Conservation (phyloP, 2,113 vertebrate species). For the Strix uralensis region DNA sequence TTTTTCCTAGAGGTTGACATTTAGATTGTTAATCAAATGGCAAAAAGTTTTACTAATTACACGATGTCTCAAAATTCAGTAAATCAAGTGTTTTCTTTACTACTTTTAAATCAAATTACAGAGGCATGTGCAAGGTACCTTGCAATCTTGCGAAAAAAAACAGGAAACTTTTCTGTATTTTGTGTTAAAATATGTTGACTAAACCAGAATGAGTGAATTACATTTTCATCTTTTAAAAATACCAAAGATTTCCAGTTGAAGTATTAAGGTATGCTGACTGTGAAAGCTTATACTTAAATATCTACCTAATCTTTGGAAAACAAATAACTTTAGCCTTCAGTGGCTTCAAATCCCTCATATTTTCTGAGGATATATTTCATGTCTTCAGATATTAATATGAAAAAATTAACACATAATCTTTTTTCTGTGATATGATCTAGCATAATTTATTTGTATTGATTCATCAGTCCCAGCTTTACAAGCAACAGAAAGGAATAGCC, state of each 20-base stretch:
- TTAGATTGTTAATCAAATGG: neutral
- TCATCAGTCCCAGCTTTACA: neutral
- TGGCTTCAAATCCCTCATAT: neutral
- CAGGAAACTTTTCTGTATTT: neutral
- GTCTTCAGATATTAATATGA: slow-evolving; percentile 38
- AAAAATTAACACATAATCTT: slow-evolving; percentile 5
- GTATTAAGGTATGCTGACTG: neutral
- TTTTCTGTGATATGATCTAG: neutral
- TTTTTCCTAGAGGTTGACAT: slow-evolving; percentile 10
- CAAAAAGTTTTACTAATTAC: neutral
- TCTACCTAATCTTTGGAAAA: slow-evolving; percentile 24
- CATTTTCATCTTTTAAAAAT: neutral
- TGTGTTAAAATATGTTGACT: neutral
- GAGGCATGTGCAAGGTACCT: neutral
- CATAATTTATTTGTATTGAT: neutral
- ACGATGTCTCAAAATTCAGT: neutral
- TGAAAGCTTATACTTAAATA: slow-evolving; percentile 33
- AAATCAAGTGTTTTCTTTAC: neutral
- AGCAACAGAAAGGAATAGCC: neutral
- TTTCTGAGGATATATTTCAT: slow-evolving; percentile 21
- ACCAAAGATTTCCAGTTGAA: neutral
- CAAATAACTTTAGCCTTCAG: slow-evolving; percentile 37
- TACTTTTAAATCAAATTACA: neutral
- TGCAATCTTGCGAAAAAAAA: neutral
- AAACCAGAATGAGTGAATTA: slow-evolving; percentile 10